Evolutionary conservation across 64 coral and sea anemone species (phyloP).

Genomic region (Actinia equina): DNA sequence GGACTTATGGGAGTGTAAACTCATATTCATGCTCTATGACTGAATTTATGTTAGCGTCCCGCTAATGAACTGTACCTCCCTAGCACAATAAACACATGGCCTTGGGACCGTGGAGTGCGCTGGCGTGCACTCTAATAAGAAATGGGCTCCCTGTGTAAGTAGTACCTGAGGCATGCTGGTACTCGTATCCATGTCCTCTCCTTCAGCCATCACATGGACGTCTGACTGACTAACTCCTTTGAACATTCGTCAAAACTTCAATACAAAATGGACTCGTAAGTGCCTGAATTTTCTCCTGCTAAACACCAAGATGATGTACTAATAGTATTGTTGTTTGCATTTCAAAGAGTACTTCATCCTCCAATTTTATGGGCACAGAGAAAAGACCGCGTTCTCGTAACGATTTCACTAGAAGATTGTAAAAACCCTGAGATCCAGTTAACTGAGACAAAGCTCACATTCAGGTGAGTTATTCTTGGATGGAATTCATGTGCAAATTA

Average conservation of each 20-base stretch:
- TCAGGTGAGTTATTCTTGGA: conserved; percentile 45
- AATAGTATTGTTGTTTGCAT: neutral
- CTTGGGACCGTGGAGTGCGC: no score
- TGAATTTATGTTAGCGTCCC: no score
- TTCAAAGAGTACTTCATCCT: conserved; percentile 50
- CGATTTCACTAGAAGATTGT: conserved; percentile 83
- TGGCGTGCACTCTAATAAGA: neutral
- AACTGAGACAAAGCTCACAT: conserved; percentile 49
- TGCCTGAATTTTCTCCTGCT: neutral
- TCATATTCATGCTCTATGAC: no score
- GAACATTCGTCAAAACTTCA: neutral
- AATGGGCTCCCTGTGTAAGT: neutral
- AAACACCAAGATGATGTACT: neutral
- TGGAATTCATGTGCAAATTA: neutral
- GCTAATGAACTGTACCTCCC: no score
- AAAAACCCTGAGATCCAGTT: conserved; percentile 58
- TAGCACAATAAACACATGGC: no score
- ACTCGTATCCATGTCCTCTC: neutral
- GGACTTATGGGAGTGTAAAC: no score
- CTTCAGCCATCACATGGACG: neutral
- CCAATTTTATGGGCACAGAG: conserved; percentile 88
- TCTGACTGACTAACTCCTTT: neutral
- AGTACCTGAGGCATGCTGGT: neutral
- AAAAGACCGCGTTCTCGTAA: conserved; percentile 77
- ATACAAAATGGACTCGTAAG: conserved; percentile 25